A percentile compares a stretch with the other conserved stretches of the same genome.
Evolutionary conservation across 2,113 vertebrate species (phyloP).

Genomic region (Desmodus rotundus): DNA sequence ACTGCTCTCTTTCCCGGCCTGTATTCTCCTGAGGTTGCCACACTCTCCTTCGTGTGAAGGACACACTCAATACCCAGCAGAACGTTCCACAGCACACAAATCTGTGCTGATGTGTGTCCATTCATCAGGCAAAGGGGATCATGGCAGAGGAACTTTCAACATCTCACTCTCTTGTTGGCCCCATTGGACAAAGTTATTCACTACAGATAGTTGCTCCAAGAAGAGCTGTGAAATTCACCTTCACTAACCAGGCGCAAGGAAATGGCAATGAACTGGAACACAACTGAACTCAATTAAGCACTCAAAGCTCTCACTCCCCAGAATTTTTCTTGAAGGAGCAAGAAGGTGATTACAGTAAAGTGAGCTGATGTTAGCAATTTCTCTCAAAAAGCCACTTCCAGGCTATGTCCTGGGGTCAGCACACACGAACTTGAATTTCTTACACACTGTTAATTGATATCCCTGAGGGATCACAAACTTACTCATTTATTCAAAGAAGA

Average conservation of each 20-base stretch:
- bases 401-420: neutral
- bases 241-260: neutral
- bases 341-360: neutral
- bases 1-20: neutral
- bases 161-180: neutral
- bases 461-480: constrained; percentile 36
- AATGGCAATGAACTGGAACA: neutral
- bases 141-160: neutral
- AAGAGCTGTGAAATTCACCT: neutral
- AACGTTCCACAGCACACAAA: neutral
- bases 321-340: constrained; percentile 3
- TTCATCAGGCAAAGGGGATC: neutral
- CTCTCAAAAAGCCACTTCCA: constrained; percentile 13
- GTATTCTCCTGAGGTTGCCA: neutral
- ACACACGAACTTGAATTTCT: constrained; percentile 42
- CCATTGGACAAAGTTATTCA: neutral
- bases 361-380: constrained; percentile 43
- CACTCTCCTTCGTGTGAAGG: neutral
- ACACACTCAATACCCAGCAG: neutral
- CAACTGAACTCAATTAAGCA: neutral
- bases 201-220: neutral
- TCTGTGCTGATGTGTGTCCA: neutral
- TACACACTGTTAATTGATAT: constrained; percentile 45
- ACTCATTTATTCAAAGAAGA: constrained; percentile 46
- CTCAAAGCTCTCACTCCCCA: neutral